Evolutionary conservation across 2,113 vertebrate species (phyloP), one percentile per base, ranked within the genome.

Genomic region (Spheniscus mendiculus): DNA sequence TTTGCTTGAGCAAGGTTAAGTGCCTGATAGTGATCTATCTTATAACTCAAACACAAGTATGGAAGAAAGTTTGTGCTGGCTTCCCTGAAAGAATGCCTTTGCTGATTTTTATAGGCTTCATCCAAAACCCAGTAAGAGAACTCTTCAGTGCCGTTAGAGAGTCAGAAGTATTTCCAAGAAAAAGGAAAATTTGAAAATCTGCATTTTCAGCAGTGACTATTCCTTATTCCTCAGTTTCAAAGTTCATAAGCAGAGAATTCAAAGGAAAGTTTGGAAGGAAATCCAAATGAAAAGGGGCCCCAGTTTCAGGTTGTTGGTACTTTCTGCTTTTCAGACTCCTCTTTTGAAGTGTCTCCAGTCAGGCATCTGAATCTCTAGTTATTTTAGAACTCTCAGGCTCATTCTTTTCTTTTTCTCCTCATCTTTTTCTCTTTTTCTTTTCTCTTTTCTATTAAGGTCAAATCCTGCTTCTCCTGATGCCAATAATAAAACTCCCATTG

Each of bases 401-500:
- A 67, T 96, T 90, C 72, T 94, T 86, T 63, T 90, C 40, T 93
- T 79, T 95, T 93, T 93, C 92, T 69, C 59, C 63, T 92, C 86
- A 44, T 87, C 59, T 92, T 94, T 90, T 95, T 92, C 67, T 96
- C 47, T 88, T 94, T 94, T 91, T 87, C 89, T 95, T 73, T 87
- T 94, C 55, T 95, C 55, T 95, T 95, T 93, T 96, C 66, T 96
- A 52, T 96, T 96, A 95, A 97, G 96, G 93, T 97, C 95, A 97
- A 96, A 96, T 93, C 86, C 77, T 89, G 61, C 83, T 91, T 95
- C 89, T 97, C 80, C 70, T 61, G 67, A 82, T 94, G 90, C 81
- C 95, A 95, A 91, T 92, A 97, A 97, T 81, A 97, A 97, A 97
- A 92, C 59, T 95, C 92, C 83, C 83, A 96, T 95, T 94, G 92